Evolutionary conservation across 2,888 invertebrate genomes (phyloP).

Genomic region (Leptinotarsa peninsularis): DNA sequence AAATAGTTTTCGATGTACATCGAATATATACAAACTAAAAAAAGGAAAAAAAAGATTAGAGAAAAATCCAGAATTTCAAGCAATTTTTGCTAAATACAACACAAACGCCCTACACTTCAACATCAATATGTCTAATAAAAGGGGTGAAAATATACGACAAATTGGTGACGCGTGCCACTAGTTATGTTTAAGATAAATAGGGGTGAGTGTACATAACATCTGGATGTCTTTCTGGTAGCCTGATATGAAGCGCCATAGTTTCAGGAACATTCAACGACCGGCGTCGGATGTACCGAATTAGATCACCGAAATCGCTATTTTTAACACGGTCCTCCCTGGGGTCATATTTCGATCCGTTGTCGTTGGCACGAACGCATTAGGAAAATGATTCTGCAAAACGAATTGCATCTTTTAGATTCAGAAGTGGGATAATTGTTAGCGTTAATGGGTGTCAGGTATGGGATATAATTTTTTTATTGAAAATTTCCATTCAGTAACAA

Average conservation of each 20-base stretch:
- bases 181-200: not conserved
- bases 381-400: too few relatives aligned
- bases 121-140: not conserved
- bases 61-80: too few relatives aligned
- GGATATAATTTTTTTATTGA: not conserved
- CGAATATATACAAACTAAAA: too few relatives aligned
- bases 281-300: not conserved
- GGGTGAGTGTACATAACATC: not conserved
- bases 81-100: too few relatives aligned
- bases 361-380: too few relatives aligned
- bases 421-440: not conserved
- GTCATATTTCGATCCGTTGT: too few relatives aligned
- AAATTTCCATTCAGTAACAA: not conserved
- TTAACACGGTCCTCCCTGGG: too few relatives aligned
- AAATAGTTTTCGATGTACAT: too few relatives aligned
- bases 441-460: not conserved
- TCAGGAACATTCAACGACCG: not conserved
- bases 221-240: not conserved
- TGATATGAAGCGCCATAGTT: not conserved
- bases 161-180: not conserved
- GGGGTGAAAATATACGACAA: not conserved
- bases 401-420: not conserved
- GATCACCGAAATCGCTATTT: not conserved
- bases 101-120: too few relatives aligned
- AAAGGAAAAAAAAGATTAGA: too few relatives aligned